These are phyloP conservation scores for Spilarctia lutea DNA, from an alignment of 2,888 invertebrate species.

Conservation along the genomic window DNA sequence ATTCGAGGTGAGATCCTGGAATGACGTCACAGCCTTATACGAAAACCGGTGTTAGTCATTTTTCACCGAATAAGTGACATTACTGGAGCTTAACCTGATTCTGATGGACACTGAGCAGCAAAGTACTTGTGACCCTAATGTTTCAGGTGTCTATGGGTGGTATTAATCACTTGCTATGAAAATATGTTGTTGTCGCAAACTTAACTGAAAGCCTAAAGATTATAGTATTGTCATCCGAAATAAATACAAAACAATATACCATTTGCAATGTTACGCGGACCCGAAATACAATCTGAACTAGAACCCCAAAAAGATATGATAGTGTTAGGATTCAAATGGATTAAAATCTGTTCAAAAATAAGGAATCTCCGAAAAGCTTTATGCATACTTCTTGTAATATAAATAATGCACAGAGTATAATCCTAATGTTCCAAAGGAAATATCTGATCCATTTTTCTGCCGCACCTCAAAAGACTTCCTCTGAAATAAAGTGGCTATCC, in stretches of 20 bases:
- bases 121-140: too few species aligned
- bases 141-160: too few species aligned
- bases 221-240: background rate
- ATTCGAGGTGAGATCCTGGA: too few species aligned
- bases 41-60: too few species aligned
- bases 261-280: background rate
- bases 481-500: slow-evolving; percentile 11
- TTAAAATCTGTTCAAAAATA: background rate
- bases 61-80: too few species aligned
- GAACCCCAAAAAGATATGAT: background rate
- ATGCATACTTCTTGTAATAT: background rate
- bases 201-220: background rate
- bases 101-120: too few species aligned
- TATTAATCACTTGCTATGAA: too few species aligned
- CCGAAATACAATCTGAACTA: background rate
- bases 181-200: too few species aligned
- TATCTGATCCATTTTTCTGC: slow-evolving; percentile 1
- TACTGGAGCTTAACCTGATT: too few species aligned
- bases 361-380: background rate
- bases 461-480: slow-evolving; percentile 6
- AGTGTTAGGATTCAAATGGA: background rate
- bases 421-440: slow-evolving; percentile 7
- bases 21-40: too few species aligned
- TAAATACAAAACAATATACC: background rate
- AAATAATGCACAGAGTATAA: slow-evolving; percentile 9